phyloP scores from a whole-genome alignment of 1,140 invertebrate genomes.

The Saccostrea echinata region DNA sequence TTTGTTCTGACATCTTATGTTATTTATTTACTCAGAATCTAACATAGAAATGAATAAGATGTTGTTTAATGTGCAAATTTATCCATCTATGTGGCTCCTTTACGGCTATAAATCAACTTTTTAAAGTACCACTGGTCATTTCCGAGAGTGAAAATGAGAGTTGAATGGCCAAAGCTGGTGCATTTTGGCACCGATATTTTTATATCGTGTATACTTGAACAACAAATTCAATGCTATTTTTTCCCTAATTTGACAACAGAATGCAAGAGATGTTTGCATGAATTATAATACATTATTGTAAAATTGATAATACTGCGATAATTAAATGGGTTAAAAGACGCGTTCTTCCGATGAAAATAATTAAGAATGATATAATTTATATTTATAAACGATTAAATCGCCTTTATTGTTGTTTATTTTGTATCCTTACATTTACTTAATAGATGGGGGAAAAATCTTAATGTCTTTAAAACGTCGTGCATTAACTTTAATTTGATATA shows the following conservation, averaged over 20 bases:
- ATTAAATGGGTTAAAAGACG: too few relatives aligned
- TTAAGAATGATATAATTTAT: too few relatives aligned
- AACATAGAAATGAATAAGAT: background rate
- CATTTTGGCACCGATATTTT: background rate
- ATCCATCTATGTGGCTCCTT: slow-evolving; percentile 2
- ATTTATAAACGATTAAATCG: too few relatives aligned
- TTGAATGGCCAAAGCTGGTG: background rate
- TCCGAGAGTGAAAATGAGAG: background rate
- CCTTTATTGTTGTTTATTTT: too few relatives aligned
- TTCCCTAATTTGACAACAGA: background rate
- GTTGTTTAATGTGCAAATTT: slow-evolving; percentile 22
- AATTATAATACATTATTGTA: too few relatives aligned
- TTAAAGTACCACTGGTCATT: slow-evolving; percentile 7
- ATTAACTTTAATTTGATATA: too few relatives aligned
- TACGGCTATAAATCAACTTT: background rate
- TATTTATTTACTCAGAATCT: background rate
- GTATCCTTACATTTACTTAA: too few relatives aligned
- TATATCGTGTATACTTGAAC: background rate
- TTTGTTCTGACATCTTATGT: slow-evolving; percentile 4
- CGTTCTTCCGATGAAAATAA: too few relatives aligned
- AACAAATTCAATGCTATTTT: background rate
- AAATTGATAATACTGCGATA: too few relatives aligned
- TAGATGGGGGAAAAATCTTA: too few relatives aligned
- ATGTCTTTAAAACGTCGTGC: too few relatives aligned
- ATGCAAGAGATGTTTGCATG: background rate